These are phyloP conservation scores for Lethenteron camtschaticum DNA, from an alignment of 2,113 vertebrate species.

Conservation along the genomic window DNA sequence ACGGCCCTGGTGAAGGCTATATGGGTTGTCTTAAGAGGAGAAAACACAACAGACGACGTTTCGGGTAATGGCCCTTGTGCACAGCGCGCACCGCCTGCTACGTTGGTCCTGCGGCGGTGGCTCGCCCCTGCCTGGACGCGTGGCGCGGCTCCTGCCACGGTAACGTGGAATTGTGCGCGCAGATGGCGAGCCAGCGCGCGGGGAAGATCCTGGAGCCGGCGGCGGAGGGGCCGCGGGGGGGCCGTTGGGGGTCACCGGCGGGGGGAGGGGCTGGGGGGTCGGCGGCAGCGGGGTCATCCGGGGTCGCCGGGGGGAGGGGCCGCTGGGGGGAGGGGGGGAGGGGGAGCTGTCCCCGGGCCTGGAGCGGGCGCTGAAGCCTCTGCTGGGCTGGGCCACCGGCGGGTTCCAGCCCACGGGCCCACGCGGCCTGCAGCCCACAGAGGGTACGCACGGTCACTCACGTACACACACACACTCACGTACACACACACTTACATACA, in stretches of 20 bases:
- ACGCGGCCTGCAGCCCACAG: not conserved
- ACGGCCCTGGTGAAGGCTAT: no score
- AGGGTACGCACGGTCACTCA: not conserved
- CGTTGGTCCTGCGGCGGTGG: no score
- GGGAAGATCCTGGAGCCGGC: not conserved
- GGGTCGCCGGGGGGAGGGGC: not conserved
- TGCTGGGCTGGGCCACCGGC: not conserved
- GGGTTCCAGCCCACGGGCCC: not conserved
- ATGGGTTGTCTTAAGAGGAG: no score
- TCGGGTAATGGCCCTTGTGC: no score
- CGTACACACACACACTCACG: no score
- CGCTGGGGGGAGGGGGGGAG: not conserved
- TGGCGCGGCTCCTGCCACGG: no score
- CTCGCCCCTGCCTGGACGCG: no score
- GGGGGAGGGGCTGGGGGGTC: no score
- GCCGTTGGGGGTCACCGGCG: not conserved
- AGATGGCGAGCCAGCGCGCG: constrained; percentile 1
- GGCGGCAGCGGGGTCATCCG: not conserved
- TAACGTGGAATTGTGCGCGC: not conserved
- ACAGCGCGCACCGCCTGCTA: no score
- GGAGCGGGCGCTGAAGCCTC: not conserved
- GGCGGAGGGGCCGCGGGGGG: not conserved
- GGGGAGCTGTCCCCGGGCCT: not conserved
- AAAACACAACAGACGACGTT: no score
- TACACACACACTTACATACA: no score